phyloP scores from a whole-genome alignment of 1,140 invertebrate genomes.

The Solenopsis invicta region DNA sequence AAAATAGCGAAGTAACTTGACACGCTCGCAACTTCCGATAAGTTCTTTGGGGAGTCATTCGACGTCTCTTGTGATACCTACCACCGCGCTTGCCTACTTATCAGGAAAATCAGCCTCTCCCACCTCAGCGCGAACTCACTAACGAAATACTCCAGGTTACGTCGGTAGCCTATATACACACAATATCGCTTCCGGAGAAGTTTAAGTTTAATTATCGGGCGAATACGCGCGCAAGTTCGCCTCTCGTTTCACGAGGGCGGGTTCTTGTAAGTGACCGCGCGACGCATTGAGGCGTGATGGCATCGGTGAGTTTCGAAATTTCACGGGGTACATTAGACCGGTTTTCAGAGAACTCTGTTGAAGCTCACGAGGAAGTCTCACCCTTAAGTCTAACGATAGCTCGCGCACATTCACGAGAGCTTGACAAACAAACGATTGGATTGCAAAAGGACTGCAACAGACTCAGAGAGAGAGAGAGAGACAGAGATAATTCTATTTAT shows the following conservation, averaged over 20 bases:
- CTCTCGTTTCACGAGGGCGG: conserved; percentile 43
- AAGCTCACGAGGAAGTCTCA: background rate
- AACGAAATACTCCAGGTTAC: conserved; percentile 38
- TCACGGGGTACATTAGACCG: conserved; percentile 49
- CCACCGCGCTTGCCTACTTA: conserved; percentile 39
- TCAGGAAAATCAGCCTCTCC: conserved; percentile 51
- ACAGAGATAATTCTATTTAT: background rate
- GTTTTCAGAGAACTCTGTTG: conserved; percentile 45
- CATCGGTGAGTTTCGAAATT: conserved; percentile 54
- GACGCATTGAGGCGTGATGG: conserved; percentile 32
- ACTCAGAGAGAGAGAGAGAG: background rate
- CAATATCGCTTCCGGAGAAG: conserved; percentile 67
- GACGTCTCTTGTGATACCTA: conserved; percentile 45
- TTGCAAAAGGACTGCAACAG: background rate
- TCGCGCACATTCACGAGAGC: background rate
- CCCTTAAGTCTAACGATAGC: background rate
- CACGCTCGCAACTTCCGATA: background rate
- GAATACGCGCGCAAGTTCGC: conserved; percentile 51
- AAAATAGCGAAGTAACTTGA: conserved; percentile 2
- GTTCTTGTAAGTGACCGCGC: conserved; percentile 68
- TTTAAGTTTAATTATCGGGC: conserved; percentile 73
- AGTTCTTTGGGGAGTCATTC: conserved; percentile 25
- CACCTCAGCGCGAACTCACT: background rate
- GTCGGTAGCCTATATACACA: conserved; percentile 6
- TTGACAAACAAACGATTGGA: background rate